These are phyloP conservation scores for Mesoligia furuncula DNA, from an alignment of 2,888 invertebrate species.

Conservation along the genomic window DNA sequence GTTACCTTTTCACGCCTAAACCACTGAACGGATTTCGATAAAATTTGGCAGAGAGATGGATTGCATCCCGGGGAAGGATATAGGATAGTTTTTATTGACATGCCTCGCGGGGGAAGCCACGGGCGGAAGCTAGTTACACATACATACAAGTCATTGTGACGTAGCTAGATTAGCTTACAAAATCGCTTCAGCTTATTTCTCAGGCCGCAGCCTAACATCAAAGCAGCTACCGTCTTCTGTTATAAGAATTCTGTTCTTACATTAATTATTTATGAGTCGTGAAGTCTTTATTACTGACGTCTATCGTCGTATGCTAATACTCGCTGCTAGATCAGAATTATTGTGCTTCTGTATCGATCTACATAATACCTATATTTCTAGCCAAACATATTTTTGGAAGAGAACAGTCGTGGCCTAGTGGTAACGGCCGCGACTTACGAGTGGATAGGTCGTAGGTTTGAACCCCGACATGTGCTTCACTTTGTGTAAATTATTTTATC, in stretches of 20 bases:
- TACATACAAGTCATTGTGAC: neutral
- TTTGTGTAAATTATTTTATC: too few relatives aligned
- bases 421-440: too few relatives aligned
- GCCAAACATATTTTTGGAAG: neutral
- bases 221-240: constrained; percentile 64
- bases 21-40: too few relatives aligned
- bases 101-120: too few relatives aligned
- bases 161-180: neutral
- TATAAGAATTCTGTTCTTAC: constrained; percentile 59
- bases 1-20: too few relatives aligned
- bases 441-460: too few relatives aligned
- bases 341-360: constrained; percentile 32
- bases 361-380: neutral
- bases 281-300: constrained; percentile 61
- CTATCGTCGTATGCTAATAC: constrained; percentile 56
- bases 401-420: neutral
- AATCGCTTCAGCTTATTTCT: constrained; percentile 58
- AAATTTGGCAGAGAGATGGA: too few relatives aligned
- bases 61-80: too few relatives aligned
- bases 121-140: neutral
- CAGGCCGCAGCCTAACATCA: constrained; percentile 47
- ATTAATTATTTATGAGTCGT: constrained; percentile 67
- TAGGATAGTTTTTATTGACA: too few relatives aligned
- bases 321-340: constrained; percentile 41
- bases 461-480: too few relatives aligned